Evolutionary conservation across 2,888 invertebrate species (phyloP).

Genomic region (Scaptomyza cyrtandrae): DNA sequence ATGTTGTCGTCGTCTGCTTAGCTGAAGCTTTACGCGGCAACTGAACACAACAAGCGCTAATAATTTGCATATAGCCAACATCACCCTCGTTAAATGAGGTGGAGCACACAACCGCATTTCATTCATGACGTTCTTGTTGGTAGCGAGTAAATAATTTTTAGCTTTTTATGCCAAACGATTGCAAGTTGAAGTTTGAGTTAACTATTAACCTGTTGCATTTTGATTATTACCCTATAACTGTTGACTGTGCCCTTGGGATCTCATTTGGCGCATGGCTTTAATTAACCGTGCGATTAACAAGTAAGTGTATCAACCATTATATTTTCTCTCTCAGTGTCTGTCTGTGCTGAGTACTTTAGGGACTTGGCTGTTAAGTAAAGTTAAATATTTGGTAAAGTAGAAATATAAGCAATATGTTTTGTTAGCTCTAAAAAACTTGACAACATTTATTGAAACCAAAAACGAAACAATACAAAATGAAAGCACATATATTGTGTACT

Average conservation of each 20-base stretch:
- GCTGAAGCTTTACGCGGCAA: slow-evolving; percentile 57
- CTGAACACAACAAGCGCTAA: slow-evolving; percentile 55
- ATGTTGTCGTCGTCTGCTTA: slow-evolving; percentile 46
- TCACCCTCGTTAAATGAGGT: slow-evolving; percentile 30
- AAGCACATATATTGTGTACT: neutral
- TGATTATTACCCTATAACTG: slow-evolving; percentile 55
- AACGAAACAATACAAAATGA: neutral
- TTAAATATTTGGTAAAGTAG: slow-evolving; percentile 1
- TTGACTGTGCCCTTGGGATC: slow-evolving; percentile 28
- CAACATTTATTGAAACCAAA: neutral
- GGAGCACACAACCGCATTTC: slow-evolving; percentile 27
- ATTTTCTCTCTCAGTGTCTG: slow-evolving; percentile 8
- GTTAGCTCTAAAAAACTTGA: neutral
- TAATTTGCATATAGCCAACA: slow-evolving; percentile 52
- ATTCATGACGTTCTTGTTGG: slow-evolving; percentile 36
- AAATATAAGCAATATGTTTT: neutral
- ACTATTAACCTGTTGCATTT: slow-evolving; percentile 67
- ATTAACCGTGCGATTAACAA: slow-evolving; percentile 58
- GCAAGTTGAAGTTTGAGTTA: slow-evolving; percentile 8
- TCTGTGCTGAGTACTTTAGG: neutral
- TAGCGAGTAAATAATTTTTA: slow-evolving; percentile 63
- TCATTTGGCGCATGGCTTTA: slow-evolving; percentile 15
- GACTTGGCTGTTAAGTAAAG: slow-evolving; percentile 13
- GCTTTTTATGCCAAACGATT: slow-evolving; percentile 53
- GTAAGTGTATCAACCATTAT: slow-evolving; percentile 7